Evolutionary conservation across 1,140 invertebrate species (phyloP).

Genomic region (Dreissena rostriformis): DNA sequence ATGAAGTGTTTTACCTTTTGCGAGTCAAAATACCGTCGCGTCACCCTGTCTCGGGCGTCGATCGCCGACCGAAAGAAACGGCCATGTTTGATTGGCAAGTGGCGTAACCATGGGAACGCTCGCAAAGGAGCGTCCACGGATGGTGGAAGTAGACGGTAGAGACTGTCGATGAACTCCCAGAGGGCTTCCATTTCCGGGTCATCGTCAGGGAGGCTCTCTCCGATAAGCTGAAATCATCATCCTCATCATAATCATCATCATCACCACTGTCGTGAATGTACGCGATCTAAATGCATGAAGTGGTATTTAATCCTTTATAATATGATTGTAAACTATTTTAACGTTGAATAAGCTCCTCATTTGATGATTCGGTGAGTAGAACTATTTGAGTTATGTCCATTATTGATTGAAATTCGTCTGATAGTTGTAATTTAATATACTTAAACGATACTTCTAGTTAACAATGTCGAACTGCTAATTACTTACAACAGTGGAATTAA

Average conservation of each 20-base stretch:
- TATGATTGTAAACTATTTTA: no score
- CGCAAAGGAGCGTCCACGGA: constrained; percentile 36
- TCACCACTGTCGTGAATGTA: no score
- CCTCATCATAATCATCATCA: no score
- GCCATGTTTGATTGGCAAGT: constrained; percentile 41
- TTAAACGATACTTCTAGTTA: no score
- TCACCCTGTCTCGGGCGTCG: constrained; percentile 28
- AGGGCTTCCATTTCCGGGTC: constrained; percentile 25
- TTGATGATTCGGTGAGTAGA: no score
- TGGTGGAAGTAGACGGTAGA: constrained; percentile 42
- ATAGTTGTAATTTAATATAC: no score
- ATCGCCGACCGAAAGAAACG: constrained; percentile 26
- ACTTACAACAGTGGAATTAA: constrained; percentile 26
- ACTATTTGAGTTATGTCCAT: no score
- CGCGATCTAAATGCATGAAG: no score
- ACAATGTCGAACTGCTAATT: no score
- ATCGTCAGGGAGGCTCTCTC: constrained; percentile 39
- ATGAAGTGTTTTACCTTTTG: constrained; percentile 35
- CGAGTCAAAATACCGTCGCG: constrained; percentile 33
- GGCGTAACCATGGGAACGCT: constrained; percentile 29
- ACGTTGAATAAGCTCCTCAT: no score
- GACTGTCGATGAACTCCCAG: constrained; percentile 45
- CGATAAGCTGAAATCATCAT: constrained; percentile 32
- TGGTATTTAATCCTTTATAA: no score
- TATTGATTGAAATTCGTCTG: no score